Percentiles rank a stretch among this genome's conserved stretches.
Conservation (phyloP, 2,888 invertebrate species). For the Lottia gigantea region DNA sequence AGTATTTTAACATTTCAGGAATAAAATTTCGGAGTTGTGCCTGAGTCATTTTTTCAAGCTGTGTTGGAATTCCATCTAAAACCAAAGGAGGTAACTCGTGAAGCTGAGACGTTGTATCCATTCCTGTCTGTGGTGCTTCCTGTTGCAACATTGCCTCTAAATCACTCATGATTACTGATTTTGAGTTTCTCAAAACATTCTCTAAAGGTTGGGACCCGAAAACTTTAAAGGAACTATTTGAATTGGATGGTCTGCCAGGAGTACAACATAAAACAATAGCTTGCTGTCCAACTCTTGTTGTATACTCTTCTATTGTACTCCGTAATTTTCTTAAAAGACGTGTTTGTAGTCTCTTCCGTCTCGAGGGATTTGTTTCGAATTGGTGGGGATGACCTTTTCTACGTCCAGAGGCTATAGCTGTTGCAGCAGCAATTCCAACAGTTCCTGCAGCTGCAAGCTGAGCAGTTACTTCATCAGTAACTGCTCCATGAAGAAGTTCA, state of each 20-base stretch:
- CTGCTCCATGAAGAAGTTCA: slow-evolving; percentile 85
- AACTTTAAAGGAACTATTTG: slow-evolving; percentile 92
- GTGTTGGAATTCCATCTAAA: slow-evolving; percentile 97
- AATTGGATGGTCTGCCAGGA: slow-evolving; percentile 83
- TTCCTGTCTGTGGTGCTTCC: slow-evolving; percentile 86
- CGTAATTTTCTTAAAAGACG: slow-evolving; percentile 76
- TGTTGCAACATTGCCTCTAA: slow-evolving; percentile 92
- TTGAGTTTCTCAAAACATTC: slow-evolving; percentile 86
- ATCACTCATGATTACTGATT: slow-evolving; percentile 93
- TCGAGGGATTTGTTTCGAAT: slow-evolving; percentile 96
- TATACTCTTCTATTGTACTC: slow-evolving; percentile 83
- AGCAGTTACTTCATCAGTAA: slow-evolving; percentile 94
- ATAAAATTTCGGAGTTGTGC: slow-evolving; percentile 96
- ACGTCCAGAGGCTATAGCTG: slow-evolving; percentile 92
- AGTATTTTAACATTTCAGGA: slow-evolving; percentile 97
- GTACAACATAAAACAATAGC: slow-evolving; percentile 95
- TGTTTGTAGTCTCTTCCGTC: slow-evolving; percentile 94
- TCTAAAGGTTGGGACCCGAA: slow-evolving; percentile 95
- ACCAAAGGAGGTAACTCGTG: slow-evolving; percentile 96
- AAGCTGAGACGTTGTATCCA: slow-evolving; percentile 92
- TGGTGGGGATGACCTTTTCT: slow-evolving; percentile 94
- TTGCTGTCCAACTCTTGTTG: slow-evolving; percentile 95
- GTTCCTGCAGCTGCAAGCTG: slow-evolving; percentile 96
- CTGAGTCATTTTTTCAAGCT: slow-evolving; percentile 99
- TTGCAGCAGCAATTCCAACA: slow-evolving; percentile 95